Evolutionary conservation across 1,140 invertebrate species (phyloP).

Genomic region (Caenorhabditis inopinata): DNA sequence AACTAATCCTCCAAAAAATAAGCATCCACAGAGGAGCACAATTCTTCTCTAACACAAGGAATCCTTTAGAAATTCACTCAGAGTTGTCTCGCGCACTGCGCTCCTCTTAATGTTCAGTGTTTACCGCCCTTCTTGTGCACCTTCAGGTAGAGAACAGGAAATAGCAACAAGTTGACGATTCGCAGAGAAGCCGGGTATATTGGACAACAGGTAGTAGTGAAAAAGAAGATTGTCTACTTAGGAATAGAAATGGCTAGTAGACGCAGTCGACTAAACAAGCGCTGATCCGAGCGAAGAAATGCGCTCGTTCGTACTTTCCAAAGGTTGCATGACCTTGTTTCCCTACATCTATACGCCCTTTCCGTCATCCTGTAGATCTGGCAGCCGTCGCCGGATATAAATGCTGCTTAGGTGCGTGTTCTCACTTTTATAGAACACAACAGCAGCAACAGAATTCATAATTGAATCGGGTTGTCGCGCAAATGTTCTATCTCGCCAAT

Average conservation of each 20-base stretch:
- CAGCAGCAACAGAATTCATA: conserved; percentile 14
- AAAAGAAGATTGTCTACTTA: not conserved
- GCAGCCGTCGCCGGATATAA: conserved; percentile 15
- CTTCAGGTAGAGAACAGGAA: conserved; percentile 4
- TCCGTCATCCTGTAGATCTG: conserved; percentile 26
- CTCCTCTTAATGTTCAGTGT: conserved; percentile 28
- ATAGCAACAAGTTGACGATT: conserved; percentile 25
- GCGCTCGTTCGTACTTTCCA: not conserved
- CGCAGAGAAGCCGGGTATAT: not conserved
- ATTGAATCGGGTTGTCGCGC: conserved; percentile 19
- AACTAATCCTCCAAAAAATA: not conserved
- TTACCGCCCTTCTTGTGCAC: conserved; percentile 33
- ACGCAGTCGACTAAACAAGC: not conserved
- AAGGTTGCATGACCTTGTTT: conserved; percentile 20
- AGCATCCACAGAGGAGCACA: conserved; percentile 1
- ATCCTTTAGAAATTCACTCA: conserved; percentile 20
- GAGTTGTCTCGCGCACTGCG: conserved; percentile 22
- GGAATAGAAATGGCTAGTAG: not conserved
- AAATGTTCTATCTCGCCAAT: conserved; percentile 23
- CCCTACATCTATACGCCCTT: conserved; percentile 21
- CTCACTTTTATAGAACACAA: conserved; percentile 8
- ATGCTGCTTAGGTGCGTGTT: too few species aligned
- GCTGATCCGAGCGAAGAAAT: not conserved
- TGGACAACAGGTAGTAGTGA: conserved; percentile 23
- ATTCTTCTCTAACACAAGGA: not conserved